Conservation (phyloP, 2,113 vertebrate genomes). For the Rhynchomys soricoides region DNA sequence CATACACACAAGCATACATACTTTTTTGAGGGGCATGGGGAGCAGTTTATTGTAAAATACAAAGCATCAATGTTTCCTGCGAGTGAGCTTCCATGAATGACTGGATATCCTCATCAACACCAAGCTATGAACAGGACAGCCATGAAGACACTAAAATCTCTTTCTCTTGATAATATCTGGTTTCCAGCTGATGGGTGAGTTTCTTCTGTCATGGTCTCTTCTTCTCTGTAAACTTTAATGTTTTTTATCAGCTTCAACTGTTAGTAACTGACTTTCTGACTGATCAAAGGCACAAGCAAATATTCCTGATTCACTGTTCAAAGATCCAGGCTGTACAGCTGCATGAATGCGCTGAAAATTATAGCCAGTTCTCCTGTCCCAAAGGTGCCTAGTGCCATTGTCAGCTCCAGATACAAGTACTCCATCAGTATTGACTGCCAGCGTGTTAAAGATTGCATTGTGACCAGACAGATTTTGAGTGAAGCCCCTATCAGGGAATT, state of each 20-base stretch:
- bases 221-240: constrained; percentile 98
- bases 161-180: constrained; percentile 99
- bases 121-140: constrained; percentile 62
- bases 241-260: constrained; percentile 99
- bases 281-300: constrained; percentile 97
- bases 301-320: constrained; percentile 99
- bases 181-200: constrained; percentile 98
- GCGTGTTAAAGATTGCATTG: constrained; percentile 97
- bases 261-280: constrained; percentile 95
- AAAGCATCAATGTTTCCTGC: constrained; percentile 83
- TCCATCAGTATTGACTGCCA: constrained; percentile 97
- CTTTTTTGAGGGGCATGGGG: too few relatives aligned
- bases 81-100: constrained; percentile 75
- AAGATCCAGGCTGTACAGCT: constrained; percentile 96
- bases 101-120: constrained; percentile 66
- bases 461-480: constrained; percentile 99
- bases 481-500: constrained; percentile 98
- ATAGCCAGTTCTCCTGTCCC: constrained; percentile 99
- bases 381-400: constrained; percentile 98
- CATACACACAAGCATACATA: neutral
- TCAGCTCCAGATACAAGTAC: constrained; percentile 98
- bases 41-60: constrained; percentile 85
- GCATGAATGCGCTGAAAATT: constrained; percentile 99
- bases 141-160: constrained; percentile 89
- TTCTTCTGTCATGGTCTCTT: constrained; percentile 97